Evolutionary conservation across 2,113 vertebrate species (phyloP).

Genomic region (Coregonus clupeaformis): DNA sequence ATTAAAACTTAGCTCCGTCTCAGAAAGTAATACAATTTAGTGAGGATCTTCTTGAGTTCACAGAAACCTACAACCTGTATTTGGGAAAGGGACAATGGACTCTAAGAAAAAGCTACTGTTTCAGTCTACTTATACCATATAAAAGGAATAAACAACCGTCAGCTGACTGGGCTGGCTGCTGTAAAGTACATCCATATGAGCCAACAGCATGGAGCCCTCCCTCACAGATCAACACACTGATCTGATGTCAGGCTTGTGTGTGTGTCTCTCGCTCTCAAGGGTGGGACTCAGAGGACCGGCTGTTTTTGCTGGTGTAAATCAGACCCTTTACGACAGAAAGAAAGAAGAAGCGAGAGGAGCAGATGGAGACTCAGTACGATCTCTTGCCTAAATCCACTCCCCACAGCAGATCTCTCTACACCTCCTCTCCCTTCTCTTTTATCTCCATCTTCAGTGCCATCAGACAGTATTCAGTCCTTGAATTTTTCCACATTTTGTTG

Average conservation of each 20-base stretch:
- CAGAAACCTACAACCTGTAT: not conserved
- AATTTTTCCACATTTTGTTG: too few species aligned
- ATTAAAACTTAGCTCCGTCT: not conserved
- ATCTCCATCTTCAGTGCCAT: not conserved
- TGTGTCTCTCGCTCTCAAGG: not conserved
- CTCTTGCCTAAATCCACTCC: not conserved
- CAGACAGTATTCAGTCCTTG: too few species aligned
- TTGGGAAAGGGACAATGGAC: not conserved
- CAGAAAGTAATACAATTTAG: not conserved
- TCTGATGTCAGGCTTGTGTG: too few species aligned
- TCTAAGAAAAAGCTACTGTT: not conserved
- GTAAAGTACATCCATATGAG: conserved; percentile 8
- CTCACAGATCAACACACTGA: too few species aligned
- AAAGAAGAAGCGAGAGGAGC: not conserved
- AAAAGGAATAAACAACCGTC: not conserved
- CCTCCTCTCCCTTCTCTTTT: too few species aligned
- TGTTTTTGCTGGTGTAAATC: too few species aligned
- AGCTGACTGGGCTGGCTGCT: not conserved
- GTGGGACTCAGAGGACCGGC: too few species aligned
- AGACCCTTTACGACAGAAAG: not conserved
- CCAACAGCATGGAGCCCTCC: not conserved
- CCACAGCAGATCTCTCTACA: not conserved
- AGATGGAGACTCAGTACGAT: not conserved
- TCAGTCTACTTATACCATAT: not conserved
- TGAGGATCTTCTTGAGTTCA: not conserved